Conservation (phyloP, 2,888 invertebrate genomes). For the Lomographa bimaculata region DNA sequence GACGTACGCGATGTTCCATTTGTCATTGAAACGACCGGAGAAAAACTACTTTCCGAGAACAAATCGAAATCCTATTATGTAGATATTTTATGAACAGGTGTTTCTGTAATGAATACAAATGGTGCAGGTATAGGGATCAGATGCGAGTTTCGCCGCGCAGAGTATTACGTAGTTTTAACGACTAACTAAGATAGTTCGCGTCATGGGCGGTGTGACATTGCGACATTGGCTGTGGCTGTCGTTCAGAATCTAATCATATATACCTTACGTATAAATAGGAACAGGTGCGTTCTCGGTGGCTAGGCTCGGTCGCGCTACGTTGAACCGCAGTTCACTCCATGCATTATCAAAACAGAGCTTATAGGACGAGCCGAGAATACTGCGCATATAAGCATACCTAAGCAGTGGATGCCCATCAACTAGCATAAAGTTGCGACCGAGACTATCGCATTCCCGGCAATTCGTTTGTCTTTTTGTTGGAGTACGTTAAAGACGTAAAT, state of each 20-base stretch:
- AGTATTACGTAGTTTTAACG: constrained; percentile 13
- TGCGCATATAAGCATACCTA: constrained; percentile 43
- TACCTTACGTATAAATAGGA: constrained; percentile 25
- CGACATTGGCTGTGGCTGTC: too few species aligned
- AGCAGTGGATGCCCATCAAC: constrained; percentile 30
- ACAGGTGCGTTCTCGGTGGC: constrained; percentile 26
- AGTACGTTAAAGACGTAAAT: constrained; percentile 26
- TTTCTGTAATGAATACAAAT: constrained; percentile 25
- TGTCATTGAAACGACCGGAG: constrained; percentile 26
- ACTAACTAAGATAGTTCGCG: neutral
- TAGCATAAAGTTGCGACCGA: constrained; percentile 29
- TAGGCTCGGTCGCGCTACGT: constrained; percentile 29
- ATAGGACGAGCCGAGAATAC: constrained; percentile 30
- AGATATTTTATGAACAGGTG: constrained; percentile 30
- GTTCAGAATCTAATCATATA: constrained; percentile 25
- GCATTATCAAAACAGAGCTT: constrained; percentile 53
- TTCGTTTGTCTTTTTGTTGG: constrained; percentile 34
- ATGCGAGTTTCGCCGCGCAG: constrained; percentile 6
- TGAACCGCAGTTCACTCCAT: constrained; percentile 42
- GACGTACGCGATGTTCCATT: constrained; percentile 20
- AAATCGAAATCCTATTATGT: constrained; percentile 27
- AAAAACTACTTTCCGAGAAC: constrained; percentile 24
- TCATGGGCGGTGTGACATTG: constrained; percentile 8
- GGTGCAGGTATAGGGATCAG: constrained; percentile 21
- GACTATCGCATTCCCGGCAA: constrained; percentile 40